A percentile compares a stretch with the other conserved stretches of the same genome.
Evolutionary conservation across 1,140 invertebrate genomes (phyloP).

Genomic region (Papilio polytes): DNA sequence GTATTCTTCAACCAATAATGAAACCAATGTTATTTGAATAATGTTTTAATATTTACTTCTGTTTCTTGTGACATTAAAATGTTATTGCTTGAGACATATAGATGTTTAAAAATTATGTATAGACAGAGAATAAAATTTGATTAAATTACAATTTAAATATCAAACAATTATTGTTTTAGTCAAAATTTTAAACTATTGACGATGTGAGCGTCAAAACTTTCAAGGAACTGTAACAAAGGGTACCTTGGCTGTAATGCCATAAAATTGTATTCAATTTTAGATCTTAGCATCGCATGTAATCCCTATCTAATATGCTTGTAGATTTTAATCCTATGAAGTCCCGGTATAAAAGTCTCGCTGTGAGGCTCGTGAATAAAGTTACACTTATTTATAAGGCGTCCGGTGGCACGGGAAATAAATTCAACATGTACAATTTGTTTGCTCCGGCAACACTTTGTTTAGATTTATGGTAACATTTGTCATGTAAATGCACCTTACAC

Average conservation of each 20-base stretch:
- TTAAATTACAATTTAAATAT: no score
- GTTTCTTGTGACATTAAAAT: no score
- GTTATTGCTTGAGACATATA: no score
- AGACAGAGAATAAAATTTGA: no score
- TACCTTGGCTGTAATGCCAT: no score
- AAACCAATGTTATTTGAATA: neutral
- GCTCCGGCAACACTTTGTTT: constrained; percentile 17
- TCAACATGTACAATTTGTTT: constrained; percentile 3
- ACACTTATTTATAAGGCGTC: constrained; percentile 5
- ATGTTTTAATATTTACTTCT: no score
- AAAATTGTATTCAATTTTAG: no score
- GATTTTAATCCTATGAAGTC: constrained; percentile 4
- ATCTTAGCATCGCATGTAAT: neutral
- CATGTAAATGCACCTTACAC: constrained; percentile 10
- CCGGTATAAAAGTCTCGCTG: neutral
- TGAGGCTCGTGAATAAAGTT: constrained; percentile 4
- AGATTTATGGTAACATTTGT: constrained; percentile 15
- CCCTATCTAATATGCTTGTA: neutral
- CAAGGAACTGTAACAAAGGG: no score
- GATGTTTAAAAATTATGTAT: no score
- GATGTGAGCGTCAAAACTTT: no score
- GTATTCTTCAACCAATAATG: constrained; percentile 10
- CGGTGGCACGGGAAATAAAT: neutral
- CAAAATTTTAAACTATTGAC: no score
- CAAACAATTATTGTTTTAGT: no score